phyloP scores from a whole-genome alignment of 1,140 invertebrate genomes.

The Drosophila prosaltans region DNA sequence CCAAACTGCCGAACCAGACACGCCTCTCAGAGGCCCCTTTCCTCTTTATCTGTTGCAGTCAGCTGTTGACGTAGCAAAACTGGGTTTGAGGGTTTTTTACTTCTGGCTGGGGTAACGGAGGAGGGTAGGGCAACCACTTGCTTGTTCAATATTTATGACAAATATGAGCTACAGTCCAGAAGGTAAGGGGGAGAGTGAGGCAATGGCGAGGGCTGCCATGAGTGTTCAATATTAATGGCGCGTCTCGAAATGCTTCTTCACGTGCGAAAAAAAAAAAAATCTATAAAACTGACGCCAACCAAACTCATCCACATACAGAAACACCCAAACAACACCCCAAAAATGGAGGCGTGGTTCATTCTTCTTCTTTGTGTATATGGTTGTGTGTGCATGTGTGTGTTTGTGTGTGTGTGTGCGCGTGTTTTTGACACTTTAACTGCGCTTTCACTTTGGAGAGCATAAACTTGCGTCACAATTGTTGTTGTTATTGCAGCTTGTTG shows the following conservation, averaged over 20 bases:
- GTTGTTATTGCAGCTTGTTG: conserved; percentile 58
- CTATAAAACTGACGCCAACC: conserved; percentile 52
- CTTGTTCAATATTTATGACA: conserved; percentile 76
- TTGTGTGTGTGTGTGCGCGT: conserved; percentile 43
- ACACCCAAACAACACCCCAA: conserved; percentile 28
- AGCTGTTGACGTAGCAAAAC: conserved; percentile 15
- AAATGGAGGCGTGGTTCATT: conserved; percentile 6
- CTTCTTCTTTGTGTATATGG: not conserved
- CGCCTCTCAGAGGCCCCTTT: conserved; percentile 17
- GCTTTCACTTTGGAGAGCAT: conserved; percentile 51
- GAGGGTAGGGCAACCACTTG: conserved; percentile 35
- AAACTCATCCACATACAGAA: conserved; percentile 6
- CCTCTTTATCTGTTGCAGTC: conserved; percentile 10
- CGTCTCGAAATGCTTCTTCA: conserved; percentile 63
- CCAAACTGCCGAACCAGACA: conserved; percentile 25
- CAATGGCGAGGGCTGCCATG: conserved; percentile 39
- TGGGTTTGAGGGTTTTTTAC: not conserved
- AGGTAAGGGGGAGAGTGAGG: not conserved
- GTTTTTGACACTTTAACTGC: conserved; percentile 78
- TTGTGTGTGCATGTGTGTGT: conserved; percentile 5
- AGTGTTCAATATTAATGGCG: conserved; percentile 64
- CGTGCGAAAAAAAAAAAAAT: conserved; percentile 58
- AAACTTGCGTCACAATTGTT: conserved; percentile 56
- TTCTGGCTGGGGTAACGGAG: not conserved
- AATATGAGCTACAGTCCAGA: conserved; percentile 26